These are phyloP conservation scores for Magallana nippona DNA, from an alignment of 2,888 invertebrate species.

Conservation along the genomic window DNA sequence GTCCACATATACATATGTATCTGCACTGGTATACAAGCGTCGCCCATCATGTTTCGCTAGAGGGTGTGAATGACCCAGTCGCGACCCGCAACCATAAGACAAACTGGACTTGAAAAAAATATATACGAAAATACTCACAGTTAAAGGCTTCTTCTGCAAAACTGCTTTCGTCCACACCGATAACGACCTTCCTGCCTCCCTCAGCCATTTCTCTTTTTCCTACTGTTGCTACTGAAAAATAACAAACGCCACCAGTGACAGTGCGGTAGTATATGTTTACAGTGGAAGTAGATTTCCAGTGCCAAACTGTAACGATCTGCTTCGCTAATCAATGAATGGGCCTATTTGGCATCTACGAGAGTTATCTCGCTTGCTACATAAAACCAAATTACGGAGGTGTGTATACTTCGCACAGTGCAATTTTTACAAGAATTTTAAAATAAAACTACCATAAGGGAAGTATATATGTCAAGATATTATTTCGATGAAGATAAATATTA, in stretches of 20 bases:
- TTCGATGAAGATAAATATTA: too few species aligned
- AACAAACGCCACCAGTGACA: neutral
- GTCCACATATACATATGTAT: too few species aligned
- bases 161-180: conserved; percentile 67
- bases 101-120: too few species aligned
- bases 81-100: too few species aligned
- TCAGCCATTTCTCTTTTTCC: conserved; percentile 31
- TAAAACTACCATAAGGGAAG: too few species aligned
- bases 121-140: conserved; percentile 55
- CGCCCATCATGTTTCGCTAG: too few species aligned
- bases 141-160: conserved; percentile 63
- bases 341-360: neutral
- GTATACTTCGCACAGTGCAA: too few species aligned
- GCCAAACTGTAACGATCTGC: neutral
- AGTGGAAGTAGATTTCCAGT: neutral
- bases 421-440: too few species aligned
- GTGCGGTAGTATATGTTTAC: neutral
- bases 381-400: too few species aligned
- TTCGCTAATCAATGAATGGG: conserved; percentile 28
- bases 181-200: conserved; percentile 57
- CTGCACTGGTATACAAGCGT: too few species aligned
- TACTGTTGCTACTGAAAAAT: neutral
- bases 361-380: neutral
- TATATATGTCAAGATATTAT: too few species aligned
- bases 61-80: too few species aligned